phyloP scores from a whole-genome alignment of 2,888 invertebrate species.

The Hoplodrina blanda region DNA sequence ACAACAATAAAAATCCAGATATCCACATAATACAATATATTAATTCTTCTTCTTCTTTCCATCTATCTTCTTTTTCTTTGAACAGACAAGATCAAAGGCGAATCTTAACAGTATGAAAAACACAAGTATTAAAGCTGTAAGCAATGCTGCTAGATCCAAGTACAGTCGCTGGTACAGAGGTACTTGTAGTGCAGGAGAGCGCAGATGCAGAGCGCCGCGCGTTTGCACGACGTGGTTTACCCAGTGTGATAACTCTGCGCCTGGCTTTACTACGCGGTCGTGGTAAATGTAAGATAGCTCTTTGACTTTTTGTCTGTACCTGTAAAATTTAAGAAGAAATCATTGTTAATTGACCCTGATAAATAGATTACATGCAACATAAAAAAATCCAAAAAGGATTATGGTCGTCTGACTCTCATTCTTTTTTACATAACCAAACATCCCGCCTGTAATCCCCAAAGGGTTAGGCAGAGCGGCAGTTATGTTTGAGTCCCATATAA shows the following conservation, averaged over 20 bases:
- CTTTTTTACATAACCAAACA: too few species aligned
- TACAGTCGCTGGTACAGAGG: constrained; percentile 72
- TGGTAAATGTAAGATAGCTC: constrained; percentile 64
- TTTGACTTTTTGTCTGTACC: constrained; percentile 65
- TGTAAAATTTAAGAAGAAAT: constrained; percentile 29
- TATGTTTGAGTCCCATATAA: too few species aligned
- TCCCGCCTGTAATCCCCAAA: too few species aligned
- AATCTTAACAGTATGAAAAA: constrained; percentile 24
- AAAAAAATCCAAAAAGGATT: too few species aligned
- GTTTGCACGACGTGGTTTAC: constrained; percentile 91
- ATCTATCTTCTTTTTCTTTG: constrained; percentile 10
- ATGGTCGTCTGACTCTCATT: too few species aligned
- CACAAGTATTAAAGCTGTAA: constrained; percentile 3
- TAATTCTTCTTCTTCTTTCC: constrained; percentile 39
- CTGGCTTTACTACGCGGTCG: constrained; percentile 87
- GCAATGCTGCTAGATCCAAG: constrained; percentile 56
- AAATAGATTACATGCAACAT: neutral
- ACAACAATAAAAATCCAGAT: neutral
- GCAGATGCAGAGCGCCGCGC: constrained; percentile 86
- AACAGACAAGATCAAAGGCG: constrained; percentile 15
- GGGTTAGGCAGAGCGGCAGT: too few species aligned
- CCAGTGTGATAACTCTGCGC: constrained; percentile 91
- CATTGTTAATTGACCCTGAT: neutral
- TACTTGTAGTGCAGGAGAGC: constrained; percentile 60
- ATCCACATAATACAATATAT: neutral